Base-by-base conservation (phyloP, 2,797 vertebrate genomes). In the Capromys pilorides region DNA sequence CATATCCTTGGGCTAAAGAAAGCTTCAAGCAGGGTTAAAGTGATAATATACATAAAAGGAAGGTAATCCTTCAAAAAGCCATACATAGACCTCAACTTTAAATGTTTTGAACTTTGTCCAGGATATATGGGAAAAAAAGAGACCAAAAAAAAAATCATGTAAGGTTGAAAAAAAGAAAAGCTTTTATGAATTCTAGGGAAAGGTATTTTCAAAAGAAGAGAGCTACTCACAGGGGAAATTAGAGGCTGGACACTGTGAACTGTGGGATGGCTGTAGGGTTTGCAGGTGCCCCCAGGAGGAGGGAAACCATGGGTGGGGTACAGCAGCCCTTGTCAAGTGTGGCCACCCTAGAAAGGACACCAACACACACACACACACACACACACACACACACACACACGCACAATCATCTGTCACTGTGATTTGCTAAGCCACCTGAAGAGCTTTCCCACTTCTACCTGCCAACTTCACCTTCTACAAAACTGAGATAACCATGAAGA, bases 161-260 rank as follows among this genome's bases (percentile, higher is more conserved):
- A 57, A 75, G 85, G 51, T 0, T 0, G 3, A 93, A 89, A 36
- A 45, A 21, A 6, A 49, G 64, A 51, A 88, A 94, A 88, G 11
- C 14, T 79, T 95, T 95, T 75, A 89, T 69, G 11, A 41, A 87
- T 97, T 96, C 86, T 81, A n/a, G 36, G n/a, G 12, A 49, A 95
- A 1, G 82, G 6, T 45, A 88, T 4, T 89, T 24, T 88, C 79
- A 88, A 93, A 41, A 9, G 80, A 16, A 24, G 13, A 4, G 62
- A 87, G 13, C 1, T 94, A 85, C 91, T 91, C 75, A 39, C 10
- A 19, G 0, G 62, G 12, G 36, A 94, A 77, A 10, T 92, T 85
- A 90, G 75, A 96, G 64, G 5, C 26, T 12, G 12, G 49, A 66
- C 1, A 4, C 28, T 59, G 19, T 62, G 19, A 82, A 86, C 66